Evolutionary conservation across 2,797 vertebrate genomes (phyloP), one percentile per base, ranked within the genome.

Genomic region (Fringilla coelebs): DNA sequence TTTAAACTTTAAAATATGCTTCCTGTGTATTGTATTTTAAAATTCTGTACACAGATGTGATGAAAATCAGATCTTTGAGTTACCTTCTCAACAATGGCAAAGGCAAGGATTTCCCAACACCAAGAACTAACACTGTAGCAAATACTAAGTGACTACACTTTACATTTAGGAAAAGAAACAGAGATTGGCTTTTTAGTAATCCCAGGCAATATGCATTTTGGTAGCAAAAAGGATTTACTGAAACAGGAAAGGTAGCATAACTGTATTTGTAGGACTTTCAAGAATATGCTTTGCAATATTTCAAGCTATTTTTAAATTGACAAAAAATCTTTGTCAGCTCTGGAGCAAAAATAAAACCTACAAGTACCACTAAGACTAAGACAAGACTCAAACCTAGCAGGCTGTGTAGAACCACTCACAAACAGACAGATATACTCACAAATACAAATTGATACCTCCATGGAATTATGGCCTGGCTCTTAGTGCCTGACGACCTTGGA

Each of bases 1-100:
- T 95, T 89, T 68, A 93, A 95, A 92, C 28, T 92, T 97, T 88
- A 96, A 95, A 94, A 79, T 60, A 86, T 65, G 36, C 54, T 96
- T 95, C 67, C 72, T 91, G 4, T 38, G 81, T 91, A 89, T 54
- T 90, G 11, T 36, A 46, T 84, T 94, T 97, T 78, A 90, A 41
- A 96, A 86, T 81, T 88, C 41, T 54, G 4, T 51, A 57, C 32
- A 52, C 7, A 79, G 13, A 32, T 34, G 5, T 48, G 34, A 40
- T 66, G 41, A 71, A 80, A 94, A 88, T 63, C 51, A 75, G 57
- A 58, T 90, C 80, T 70, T 70, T 34, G 22, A 58, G 28, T 45
- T 68, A 79, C 11, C 11, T 86, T 72, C 68, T 78, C 78, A 55
- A 54, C 28, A 62, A 36, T 19, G 34, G 41, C 17, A 73, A 67